Evolutionary conservation across 2,888 invertebrate genomes (phyloP).

Genomic region (Hypselothyrea guttata): DNA sequence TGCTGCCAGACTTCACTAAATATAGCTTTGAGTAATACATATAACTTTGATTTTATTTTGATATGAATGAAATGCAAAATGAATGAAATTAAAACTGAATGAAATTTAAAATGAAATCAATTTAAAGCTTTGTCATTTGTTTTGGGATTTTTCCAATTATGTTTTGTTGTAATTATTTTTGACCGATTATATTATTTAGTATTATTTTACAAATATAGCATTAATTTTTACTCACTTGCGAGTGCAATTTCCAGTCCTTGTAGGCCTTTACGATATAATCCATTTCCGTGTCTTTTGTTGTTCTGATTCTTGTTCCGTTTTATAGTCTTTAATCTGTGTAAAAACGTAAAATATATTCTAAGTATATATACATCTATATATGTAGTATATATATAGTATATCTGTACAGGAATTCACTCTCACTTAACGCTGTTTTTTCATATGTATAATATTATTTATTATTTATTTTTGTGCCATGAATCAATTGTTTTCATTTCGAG

Average conservation of each 20-base stretch:
- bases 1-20: no score
- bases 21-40: no score
- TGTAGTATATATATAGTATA: slow-evolving; percentile 11
- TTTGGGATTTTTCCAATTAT: no score
- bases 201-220: not conserved
- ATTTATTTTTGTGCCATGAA: slow-evolving; percentile 18
- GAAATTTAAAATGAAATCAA: no score
- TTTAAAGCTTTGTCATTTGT: no score
- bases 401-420: slow-evolving; percentile 32
- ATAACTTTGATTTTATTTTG: no score
- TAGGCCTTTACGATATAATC: slow-evolving; percentile 82
- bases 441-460: slow-evolving; percentile 10
- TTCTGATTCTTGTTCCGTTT: slow-evolving; percentile 23
- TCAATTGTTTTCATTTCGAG: slow-evolving; percentile 35
- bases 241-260: slow-evolving; percentile 82
- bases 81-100: no score
- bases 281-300: slow-evolving; percentile 68
- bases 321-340: slow-evolving; percentile 44
- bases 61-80: no score
- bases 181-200: no score
- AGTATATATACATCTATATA: slow-evolving; percentile 18
- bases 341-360: slow-evolving; percentile 45
- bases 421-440: slow-evolving; percentile 23
- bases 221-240: slow-evolving; percentile 80
- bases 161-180: no score